These are phyloP conservation scores for Gryon sp. DNA, from an alignment of 1,140 invertebrate genomes.

Conservation along the genomic window DNA sequence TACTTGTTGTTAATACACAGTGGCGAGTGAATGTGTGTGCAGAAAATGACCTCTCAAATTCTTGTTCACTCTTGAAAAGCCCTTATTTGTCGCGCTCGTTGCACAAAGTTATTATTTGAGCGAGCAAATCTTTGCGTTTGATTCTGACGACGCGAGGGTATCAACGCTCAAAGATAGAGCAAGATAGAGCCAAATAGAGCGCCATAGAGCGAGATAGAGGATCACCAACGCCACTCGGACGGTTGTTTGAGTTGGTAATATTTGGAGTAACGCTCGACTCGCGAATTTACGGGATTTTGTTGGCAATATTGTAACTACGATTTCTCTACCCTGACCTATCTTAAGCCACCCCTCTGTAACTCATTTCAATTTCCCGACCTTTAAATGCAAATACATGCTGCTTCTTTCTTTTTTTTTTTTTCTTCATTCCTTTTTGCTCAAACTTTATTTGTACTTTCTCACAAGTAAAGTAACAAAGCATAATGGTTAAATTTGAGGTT, in stretches of 20 bases:
- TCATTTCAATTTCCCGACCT: constrained; percentile 37
- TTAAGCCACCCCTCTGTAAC: constrained; percentile 53
- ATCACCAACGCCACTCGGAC: constrained; percentile 66
- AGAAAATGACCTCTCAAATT: constrained; percentile 57
- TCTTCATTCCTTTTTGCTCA: too few species aligned
- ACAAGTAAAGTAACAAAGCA: too few species aligned
- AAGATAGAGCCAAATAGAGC: too few species aligned
- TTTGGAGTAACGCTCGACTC: constrained; percentile 74
- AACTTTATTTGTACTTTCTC: too few species aligned
- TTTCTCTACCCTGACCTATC: constrained; percentile 63
- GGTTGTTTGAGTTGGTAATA: constrained; percentile 75
- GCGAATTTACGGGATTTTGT: constrained; percentile 72
- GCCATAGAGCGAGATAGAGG: constrained; percentile 45
- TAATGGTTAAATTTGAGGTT: too few species aligned
- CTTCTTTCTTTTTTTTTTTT: too few species aligned
- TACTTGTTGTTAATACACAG: constrained; percentile 7
- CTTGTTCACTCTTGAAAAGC: constrained; percentile 60
- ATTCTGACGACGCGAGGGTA: constrained; percentile 65
- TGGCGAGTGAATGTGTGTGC: background rate
- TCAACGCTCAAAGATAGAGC: constrained; percentile 15
- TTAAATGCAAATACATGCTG: constrained; percentile 28
- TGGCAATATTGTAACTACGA: constrained; percentile 72
- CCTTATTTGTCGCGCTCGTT: constrained; percentile 64
- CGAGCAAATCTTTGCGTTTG: constrained; percentile 74
- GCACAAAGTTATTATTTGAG: constrained; percentile 71